A percentile compares a stretch with the other conserved stretches of the same genome.
phyloP scores from a whole-genome alignment of 2,797 vertebrate genomes.

The Emys orbicularis region DNA sequence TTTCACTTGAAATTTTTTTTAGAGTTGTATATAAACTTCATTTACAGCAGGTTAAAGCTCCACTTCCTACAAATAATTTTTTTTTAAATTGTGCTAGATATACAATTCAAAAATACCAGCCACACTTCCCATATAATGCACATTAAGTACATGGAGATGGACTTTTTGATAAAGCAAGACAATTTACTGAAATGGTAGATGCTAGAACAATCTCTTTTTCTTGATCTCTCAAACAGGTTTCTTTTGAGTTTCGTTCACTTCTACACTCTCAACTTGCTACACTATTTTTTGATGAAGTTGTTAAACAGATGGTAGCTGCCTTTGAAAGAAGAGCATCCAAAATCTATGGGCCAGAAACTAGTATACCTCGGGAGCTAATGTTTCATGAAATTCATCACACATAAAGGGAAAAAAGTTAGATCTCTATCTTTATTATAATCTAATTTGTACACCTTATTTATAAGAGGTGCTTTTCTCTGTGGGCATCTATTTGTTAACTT shows the following conservation, averaged over 20 bases:
- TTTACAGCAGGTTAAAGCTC: neutral
- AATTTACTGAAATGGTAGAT: neutral
- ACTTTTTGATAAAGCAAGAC: no score
- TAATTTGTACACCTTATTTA: neutral
- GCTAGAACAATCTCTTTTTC: neutral
- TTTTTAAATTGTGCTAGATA: neutral
- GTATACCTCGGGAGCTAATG: constrained; percentile 94
- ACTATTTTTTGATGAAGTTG: constrained; percentile 95
- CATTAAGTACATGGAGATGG: no score
- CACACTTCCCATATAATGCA: neutral
- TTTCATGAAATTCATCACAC: constrained; percentile 94
- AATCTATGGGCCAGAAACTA: constrained; percentile 91
- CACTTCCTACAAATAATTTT: neutral
- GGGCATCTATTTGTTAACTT: constrained; percentile 28
- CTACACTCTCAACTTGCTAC: constrained; percentile 94
- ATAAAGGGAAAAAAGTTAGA: constrained; percentile 73
- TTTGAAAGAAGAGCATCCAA: constrained; percentile 91
- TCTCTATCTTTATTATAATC: neutral
- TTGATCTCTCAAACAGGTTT: constrained; percentile 84
- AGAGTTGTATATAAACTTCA: neutral
- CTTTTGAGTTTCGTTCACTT: constrained; percentile 96
- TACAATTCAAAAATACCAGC: neutral
- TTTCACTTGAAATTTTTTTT: neutral
- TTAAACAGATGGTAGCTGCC: constrained; percentile 96
- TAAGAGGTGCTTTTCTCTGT: constrained; percentile 1